Percentiles rank a stretch among this genome's conserved stretches.
phyloP scores from a whole-genome alignment of 2,888 invertebrate genomes.

The Nasonovia ribisnigri region DNA sequence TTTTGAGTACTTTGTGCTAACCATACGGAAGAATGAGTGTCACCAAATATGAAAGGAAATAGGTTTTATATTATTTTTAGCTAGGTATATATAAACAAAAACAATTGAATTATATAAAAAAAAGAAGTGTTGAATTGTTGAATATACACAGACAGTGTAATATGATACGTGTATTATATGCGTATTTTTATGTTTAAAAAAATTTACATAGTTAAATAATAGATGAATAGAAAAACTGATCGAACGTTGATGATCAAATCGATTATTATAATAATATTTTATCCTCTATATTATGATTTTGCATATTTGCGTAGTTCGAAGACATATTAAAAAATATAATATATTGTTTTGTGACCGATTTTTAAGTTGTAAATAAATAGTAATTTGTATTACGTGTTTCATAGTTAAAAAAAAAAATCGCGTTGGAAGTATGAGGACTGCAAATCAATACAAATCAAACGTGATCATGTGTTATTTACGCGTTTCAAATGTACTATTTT shows the following conservation, averaged over 20 bases:
- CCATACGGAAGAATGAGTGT: neutral
- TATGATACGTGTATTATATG: neutral
- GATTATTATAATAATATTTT: neutral
- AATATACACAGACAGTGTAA: neutral
- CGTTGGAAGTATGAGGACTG: neutral
- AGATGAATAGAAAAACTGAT: neutral
- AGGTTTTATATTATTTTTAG: constrained; percentile 27
- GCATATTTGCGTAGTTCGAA: neutral
- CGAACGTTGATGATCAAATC: neutral
- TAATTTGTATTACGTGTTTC: neutral
- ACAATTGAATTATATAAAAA: neutral
- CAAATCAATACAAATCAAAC: neutral
- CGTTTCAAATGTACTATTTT: constrained; percentile 11
- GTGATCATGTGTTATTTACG: neutral
- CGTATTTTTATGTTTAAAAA: neutral
- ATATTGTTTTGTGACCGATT: neutral
- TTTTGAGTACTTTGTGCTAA: constrained; percentile 23
- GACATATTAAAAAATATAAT: neutral
- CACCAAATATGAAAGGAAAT: constrained; percentile 9
- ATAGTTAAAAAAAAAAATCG: neutral
- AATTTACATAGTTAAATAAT: neutral
- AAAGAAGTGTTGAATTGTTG: neutral
- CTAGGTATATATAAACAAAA: neutral
- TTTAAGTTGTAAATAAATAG: neutral
- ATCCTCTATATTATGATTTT: neutral